Conservation (phyloP, 2,888 invertebrate genomes). For the Stramonita haemastoma region DNA sequence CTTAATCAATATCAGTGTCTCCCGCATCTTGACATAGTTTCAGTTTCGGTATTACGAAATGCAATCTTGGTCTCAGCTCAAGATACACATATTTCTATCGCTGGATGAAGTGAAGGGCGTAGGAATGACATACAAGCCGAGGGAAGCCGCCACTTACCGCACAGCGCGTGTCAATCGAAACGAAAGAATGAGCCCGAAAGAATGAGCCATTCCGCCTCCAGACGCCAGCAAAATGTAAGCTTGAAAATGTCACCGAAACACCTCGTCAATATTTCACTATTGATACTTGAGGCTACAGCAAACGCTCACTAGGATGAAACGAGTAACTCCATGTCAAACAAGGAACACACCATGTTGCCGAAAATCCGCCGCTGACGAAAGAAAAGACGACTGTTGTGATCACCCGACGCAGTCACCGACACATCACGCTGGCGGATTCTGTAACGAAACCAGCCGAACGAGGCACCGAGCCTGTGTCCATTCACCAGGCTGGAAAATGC, state of each 20-base stretch:
- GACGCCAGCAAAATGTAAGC: not conserved
- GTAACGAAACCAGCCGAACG: not conserved
- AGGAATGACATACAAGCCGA: not conserved
- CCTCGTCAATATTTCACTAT: no score
- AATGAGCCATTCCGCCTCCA: not conserved
- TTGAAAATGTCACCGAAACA: not conserved
- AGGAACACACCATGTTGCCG: not conserved
- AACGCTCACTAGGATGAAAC: no score
- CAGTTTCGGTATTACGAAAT: not conserved
- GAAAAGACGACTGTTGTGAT: not conserved
- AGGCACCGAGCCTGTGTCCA: not conserved
- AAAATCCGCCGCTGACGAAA: not conserved
- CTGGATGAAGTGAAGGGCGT: not conserved
- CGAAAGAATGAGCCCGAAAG: not conserved
- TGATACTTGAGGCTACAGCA: no score
- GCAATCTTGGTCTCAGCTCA: not conserved
- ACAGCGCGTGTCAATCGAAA: not conserved
- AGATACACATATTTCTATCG: not conserved
- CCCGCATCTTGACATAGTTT: not conserved
- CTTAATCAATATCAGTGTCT: conserved; percentile 20
- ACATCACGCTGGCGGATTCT: not conserved
- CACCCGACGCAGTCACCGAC: not conserved
- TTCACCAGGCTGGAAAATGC: not conserved
- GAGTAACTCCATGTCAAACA: not conserved
- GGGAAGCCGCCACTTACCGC: not conserved